A percentile compares a stretch with the other conserved stretches of the same genome.
These are phyloP conservation scores for Andrena chrysosceles DNA, from an alignment of 2,888 invertebrate genomes.

Conservation along the genomic window DNA sequence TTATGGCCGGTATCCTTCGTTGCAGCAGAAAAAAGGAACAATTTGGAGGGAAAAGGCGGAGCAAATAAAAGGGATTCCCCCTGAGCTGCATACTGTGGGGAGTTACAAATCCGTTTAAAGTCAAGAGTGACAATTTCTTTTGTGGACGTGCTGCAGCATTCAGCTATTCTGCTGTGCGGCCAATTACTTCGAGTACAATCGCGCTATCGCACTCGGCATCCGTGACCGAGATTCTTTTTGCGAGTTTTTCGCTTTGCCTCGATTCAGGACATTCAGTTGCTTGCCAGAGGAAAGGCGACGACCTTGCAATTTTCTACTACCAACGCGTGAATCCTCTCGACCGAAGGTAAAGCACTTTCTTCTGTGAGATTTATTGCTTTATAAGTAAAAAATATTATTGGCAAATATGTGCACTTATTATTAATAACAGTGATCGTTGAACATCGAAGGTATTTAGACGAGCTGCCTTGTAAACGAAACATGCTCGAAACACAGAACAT, in stretches of 20 bases:
- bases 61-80: background rate
- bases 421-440: too few species aligned
- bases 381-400: too few species aligned
- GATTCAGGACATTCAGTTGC: slow-evolving; percentile 12
- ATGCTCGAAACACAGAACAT: too few species aligned
- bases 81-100: background rate
- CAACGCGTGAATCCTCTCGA: background rate
- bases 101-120: slow-evolving; percentile 34
- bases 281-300: slow-evolving; percentile 6
- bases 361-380: background rate
- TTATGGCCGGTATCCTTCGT: background rate
- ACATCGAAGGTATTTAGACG: too few species aligned
- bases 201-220: slow-evolving; percentile 29
- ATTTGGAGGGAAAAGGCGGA: background rate
- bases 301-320: slow-evolving; percentile 20
- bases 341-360: background rate
- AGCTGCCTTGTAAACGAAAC: too few species aligned
- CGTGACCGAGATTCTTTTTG: slow-evolving; percentile 47
- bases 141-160: slow-evolving; percentile 2
- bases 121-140: slow-evolving; percentile 16
- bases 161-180: slow-evolving; percentile 14
- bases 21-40: background rate
- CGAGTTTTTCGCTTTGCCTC: slow-evolving; percentile 24
- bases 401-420: too few species aligned
- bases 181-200: slow-evolving; percentile 33